Conservation (phyloP, 2,113 vertebrate genomes). For the Chamaetylas fuelleborni region DNA sequence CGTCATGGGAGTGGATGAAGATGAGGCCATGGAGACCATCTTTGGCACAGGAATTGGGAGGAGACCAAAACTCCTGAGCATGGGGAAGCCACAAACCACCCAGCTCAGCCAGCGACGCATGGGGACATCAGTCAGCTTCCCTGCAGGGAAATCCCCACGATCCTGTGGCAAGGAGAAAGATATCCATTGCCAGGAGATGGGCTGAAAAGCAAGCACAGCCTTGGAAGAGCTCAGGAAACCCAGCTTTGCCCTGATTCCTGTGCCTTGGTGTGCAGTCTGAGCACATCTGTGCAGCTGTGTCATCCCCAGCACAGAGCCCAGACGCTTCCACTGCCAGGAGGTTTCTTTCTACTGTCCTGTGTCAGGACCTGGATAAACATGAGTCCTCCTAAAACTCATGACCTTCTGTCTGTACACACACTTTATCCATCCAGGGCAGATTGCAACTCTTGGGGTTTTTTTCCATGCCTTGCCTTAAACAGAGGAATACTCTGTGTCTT, state of each 20-base stretch:
- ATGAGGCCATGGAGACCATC: not conserved
- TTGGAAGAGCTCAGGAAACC: not conserved
- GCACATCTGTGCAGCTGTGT: not conserved
- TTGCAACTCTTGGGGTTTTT: not conserved
- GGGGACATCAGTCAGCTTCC: accelerated
- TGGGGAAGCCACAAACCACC: not conserved
- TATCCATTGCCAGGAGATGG: not conserved
- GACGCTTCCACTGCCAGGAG: not conserved
- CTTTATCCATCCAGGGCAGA: not conserved
- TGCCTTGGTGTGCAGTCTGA: not conserved
- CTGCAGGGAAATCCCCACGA: not conserved
- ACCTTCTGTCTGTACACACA: not conserved
- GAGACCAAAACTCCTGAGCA: not conserved
- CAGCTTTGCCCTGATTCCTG: not conserved
- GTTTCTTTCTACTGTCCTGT: not conserved
- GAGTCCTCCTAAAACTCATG: not conserved
- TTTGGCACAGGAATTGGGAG: not conserved
- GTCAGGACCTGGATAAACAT: not conserved
- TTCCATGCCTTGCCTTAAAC: not conserved
- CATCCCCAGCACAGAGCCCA: not conserved
- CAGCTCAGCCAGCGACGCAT: not conserved
- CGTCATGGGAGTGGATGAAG: not conserved
- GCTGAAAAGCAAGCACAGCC: accelerated
- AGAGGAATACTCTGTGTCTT: not conserved
- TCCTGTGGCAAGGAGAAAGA: accelerated